These are phyloP conservation scores for Tenthredo mesomela DNA, from an alignment of 2,888 invertebrate genomes.

Conservation along the genomic window DNA sequence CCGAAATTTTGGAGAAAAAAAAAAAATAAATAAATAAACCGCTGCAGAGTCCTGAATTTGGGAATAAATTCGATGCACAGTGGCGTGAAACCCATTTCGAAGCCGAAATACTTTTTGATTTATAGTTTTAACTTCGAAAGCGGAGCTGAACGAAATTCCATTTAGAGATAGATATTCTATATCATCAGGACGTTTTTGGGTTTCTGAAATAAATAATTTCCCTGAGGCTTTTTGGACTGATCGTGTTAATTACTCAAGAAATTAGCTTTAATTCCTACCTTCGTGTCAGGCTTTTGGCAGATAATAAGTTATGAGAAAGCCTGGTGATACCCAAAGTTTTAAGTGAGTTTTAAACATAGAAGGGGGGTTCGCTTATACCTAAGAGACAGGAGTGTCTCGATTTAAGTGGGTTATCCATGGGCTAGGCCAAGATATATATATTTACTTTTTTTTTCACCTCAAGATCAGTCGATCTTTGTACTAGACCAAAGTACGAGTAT, in stretches of 20 bases:
- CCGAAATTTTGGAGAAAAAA: too few relatives aligned
- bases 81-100: too few relatives aligned
- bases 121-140: too few relatives aligned
- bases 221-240: neutral
- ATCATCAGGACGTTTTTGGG: neutral
- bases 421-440: too few relatives aligned
- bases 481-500: neutral
- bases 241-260: slow-evolving; percentile 29
- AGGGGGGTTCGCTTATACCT: slow-evolving; percentile 18
- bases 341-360: slow-evolving; percentile 40
- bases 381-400: slow-evolving; percentile 10
- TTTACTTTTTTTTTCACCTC: neutral
- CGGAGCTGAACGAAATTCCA: neutral
- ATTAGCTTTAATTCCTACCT: neutral
- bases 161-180: neutral
- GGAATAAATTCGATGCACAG: too few relatives aligned
- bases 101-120: too few relatives aligned
- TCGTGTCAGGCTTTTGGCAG: slow-evolving; percentile 20
- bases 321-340: slow-evolving; percentile 28
- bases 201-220: neutral
- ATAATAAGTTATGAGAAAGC: slow-evolving; percentile 36
- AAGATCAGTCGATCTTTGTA: neutral
- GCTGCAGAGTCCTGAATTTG: too few relatives aligned
- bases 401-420: neutral
- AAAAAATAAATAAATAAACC: too few relatives aligned